Evolutionary conservation across 2,797 vertebrate species (phyloP), one percentile per base, ranked within the genome.

Genomic region (Etheostoma nigrum): DNA sequence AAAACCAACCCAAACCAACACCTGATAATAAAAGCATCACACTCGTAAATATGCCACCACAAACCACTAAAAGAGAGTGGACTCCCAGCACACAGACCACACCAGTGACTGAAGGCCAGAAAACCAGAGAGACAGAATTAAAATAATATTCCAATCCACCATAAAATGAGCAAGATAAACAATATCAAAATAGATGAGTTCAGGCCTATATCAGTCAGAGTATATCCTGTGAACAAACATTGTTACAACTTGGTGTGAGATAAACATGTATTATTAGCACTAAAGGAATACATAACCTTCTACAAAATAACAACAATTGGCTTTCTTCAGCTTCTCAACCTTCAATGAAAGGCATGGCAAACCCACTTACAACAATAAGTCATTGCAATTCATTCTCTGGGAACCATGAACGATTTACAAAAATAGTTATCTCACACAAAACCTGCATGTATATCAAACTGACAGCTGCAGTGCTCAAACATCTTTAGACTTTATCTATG

Each of bases 21-120:
- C 33, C 42, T 55, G 2, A 64, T 11, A 79, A 79, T 47, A 71
- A 67, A 75, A 69, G 48, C 19, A 63, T 44, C 18, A 21, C 62
- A 9, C 21, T 9, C 7, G 16, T 54, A 72, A 73, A 81, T 45
- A 42, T 10, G 19, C 1, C 44, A 14, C 48, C 65, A 19, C 53
- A 74, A 69, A 69, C 74, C 67, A 40, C 66, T 54, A 78, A 57
- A 76, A 42, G 51, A 48, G 67, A 69, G 66, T 8, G 40, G 25
- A 25, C 40, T 57, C 36, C 33, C 7, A 5, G 49, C 51, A 55
- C 60, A 18, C 4, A 0, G 8, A 67, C 60, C 74, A 53, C 79
- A 78, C 44, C 58, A 33, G 30, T 45, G 57, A 51, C 53, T 16
- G 51, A 27, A 25, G 12, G n/a, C 47, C 4, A 8, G 8, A 12